phyloP scores from a whole-genome alignment of 2,888 invertebrate genomes.

The Drosophila villosipedis region DNA sequence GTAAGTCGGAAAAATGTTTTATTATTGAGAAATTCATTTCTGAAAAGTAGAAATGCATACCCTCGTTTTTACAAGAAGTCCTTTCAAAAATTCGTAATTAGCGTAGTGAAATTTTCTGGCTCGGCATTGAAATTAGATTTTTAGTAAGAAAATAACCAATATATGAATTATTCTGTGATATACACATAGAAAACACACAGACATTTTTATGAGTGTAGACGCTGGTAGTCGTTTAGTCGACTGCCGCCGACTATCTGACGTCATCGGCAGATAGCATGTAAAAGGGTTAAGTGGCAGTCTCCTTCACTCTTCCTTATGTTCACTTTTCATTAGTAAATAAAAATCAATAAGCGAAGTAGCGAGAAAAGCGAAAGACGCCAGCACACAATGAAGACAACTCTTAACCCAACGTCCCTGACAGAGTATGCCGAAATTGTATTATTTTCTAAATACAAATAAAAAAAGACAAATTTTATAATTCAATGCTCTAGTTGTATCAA shows the following conservation, averaged over 20 bases:
- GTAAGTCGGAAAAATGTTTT: not conserved
- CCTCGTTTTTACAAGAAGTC: not conserved
- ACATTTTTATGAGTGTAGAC: slow-evolving; percentile 15
- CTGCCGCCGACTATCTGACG: slow-evolving; percentile 65
- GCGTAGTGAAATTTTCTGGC: no score
- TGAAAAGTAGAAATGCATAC: not conserved
- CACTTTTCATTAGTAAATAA: slow-evolving; percentile 77
- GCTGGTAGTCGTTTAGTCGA: slow-evolving; percentile 40
- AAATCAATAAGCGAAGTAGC: slow-evolving; percentile 64
- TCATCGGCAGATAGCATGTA: slow-evolving; percentile 78
- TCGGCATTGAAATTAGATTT: no score
- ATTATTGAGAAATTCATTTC: not conserved
- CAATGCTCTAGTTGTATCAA: not conserved
- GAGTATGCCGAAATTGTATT: slow-evolving; percentile 14
- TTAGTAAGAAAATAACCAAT: no score
- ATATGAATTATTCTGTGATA: no score
- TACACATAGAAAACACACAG: no score
- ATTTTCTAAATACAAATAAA: not conserved
- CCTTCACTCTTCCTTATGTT: slow-evolving; percentile 55
- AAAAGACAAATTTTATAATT: not conserved
- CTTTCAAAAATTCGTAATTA: not conserved
- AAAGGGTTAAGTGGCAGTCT: slow-evolving; percentile 73
- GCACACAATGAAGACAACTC: slow-evolving; percentile 20
- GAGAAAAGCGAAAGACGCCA: slow-evolving; percentile 17
- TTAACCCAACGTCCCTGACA: slow-evolving; percentile 21